Evolutionary conservation across 1,140 invertebrate species (phyloP).

Genomic region (Heliconius hermathena): DNA sequence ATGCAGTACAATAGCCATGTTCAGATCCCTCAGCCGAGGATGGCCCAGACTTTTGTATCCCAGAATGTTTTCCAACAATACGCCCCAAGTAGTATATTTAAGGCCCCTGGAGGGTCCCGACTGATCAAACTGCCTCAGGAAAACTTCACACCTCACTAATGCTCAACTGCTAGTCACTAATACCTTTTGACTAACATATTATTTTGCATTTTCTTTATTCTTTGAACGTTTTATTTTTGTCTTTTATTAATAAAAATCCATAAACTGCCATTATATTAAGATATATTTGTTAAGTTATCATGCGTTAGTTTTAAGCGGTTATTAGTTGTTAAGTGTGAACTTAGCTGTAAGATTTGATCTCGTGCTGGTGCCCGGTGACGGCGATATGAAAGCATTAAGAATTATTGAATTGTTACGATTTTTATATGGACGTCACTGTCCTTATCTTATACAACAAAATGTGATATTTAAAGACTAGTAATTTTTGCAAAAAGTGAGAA

Average conservation of each 20-base stretch:
- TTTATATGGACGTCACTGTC: constrained; percentile 80
- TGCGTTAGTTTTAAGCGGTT: constrained; percentile 73
- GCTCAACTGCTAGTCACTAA: constrained; percentile 54
- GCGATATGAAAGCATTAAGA: constrained; percentile 80
- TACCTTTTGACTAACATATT: constrained; percentile 52
- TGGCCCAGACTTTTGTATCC: constrained; percentile 52
- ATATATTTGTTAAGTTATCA: constrained; percentile 69
- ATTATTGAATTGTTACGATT: constrained; percentile 78
- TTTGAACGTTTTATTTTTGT: constrained; percentile 53
- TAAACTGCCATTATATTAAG: constrained; percentile 77
- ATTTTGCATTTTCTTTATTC: constrained; percentile 54
- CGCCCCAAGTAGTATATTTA: constrained; percentile 54
- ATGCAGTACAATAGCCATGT: constrained; percentile 76
- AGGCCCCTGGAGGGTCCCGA: constrained; percentile 60
- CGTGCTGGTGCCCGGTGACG: constrained; percentile 70
- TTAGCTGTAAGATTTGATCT: constrained; percentile 76
- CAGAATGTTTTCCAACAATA: constrained; percentile 53
- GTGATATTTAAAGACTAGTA: constrained; percentile 81
- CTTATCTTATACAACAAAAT: constrained; percentile 71
- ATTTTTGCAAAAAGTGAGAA: constrained; percentile 66
- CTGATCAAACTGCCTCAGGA: constrained; percentile 70
- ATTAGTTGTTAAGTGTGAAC: constrained; percentile 68
- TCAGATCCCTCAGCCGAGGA: constrained; percentile 70
- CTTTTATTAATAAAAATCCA: constrained; percentile 47
- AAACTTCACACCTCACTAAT: constrained; percentile 57